Percentiles rank a stretch among this genome's conserved stretches.
Conservation (phyloP, 92 coral and sea anemone species). For the Phenganax marumi region DNA sequence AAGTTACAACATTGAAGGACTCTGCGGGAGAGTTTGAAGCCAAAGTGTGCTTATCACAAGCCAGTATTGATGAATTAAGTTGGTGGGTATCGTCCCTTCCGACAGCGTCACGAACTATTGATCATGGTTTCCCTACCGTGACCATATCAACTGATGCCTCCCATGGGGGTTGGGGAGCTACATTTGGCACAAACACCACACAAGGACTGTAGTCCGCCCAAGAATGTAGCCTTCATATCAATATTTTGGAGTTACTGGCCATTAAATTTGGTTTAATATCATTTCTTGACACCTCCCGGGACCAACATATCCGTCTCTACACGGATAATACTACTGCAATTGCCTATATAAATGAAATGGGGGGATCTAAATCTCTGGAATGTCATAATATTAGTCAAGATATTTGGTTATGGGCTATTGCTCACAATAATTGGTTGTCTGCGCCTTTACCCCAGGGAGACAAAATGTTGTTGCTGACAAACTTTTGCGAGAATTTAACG, state of each 20-base stretch:
- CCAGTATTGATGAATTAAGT: conserved; percentile 28
- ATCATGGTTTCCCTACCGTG: conserved; percentile 40
- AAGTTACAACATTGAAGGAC: no score
- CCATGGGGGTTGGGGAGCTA: conserved; percentile 51
- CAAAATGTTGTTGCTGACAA: conserved; percentile 39
- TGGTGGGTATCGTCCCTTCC: conserved; percentile 52
- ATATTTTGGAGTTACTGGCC: conserved; percentile 47
- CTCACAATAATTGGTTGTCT: conserved; percentile 40
- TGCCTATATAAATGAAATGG: no score
- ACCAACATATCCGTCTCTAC: conserved; percentile 47
- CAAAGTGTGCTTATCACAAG: conserved; percentile 36
- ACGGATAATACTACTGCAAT: conserved; percentile 47
- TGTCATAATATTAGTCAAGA: conserved; percentile 32
- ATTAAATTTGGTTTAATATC: conserved; percentile 45
- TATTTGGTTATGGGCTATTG: conserved; percentile 51
- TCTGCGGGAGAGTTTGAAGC: conserved; percentile 42
- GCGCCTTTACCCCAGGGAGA: conserved; percentile 50
- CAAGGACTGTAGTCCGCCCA: conserved; percentile 47
- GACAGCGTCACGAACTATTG: conserved; percentile 40
- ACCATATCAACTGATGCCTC: conserved; percentile 55
- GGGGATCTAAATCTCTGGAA: conserved; percentile 46
- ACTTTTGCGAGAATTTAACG: conserved; percentile 38
- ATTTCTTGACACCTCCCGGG: conserved; percentile 1
- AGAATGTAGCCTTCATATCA: conserved; percentile 34
- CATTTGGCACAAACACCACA: conserved; percentile 24